Evolutionary conservation across 2,888 invertebrate species (phyloP).

Genomic region (Latrodectus elegans): DNA sequence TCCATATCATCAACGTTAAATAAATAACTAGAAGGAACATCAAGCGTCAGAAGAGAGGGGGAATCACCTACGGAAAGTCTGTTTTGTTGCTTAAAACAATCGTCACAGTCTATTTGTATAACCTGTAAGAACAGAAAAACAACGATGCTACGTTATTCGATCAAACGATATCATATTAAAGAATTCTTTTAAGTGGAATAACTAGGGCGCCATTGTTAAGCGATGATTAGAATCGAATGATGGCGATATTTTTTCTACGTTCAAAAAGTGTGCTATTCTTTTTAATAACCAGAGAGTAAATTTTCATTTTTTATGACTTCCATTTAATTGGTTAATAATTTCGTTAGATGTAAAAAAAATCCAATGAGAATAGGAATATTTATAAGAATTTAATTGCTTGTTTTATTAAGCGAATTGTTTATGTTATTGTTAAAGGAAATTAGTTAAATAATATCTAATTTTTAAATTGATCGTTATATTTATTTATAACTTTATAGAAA

Average conservation of each 20-base stretch:
- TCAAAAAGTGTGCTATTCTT: no score
- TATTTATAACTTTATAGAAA: no score
- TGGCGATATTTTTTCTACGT: neutral
- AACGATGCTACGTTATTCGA: conserved; percentile 41
- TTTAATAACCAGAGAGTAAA: no score
- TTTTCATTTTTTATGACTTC: no score
- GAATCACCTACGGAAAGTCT: conserved; percentile 20
- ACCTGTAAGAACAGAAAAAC: conserved; percentile 14
- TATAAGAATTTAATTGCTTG: no score
- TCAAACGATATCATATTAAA: conserved; percentile 60
- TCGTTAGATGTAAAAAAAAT: no score
- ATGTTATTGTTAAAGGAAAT: no score
- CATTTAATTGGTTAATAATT: no score
- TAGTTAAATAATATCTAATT: no score
- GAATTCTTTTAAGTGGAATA: conserved; percentile 51
- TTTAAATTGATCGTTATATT: no score
- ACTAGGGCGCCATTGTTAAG: conserved; percentile 58
- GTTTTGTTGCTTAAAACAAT: conserved; percentile 44
- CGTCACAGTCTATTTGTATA: conserved; percentile 62
- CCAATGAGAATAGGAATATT: no score
- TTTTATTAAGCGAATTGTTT: no score
- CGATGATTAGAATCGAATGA: conserved; percentile 5
- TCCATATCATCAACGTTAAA: conserved; percentile 31
- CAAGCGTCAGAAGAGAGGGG: conserved; percentile 15
- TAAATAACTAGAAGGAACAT: conserved; percentile 43